These are phyloP conservation scores for Verasper variegatus DNA, from an alignment of 2,113 vertebrate genomes.

Conservation along the genomic window DNA sequence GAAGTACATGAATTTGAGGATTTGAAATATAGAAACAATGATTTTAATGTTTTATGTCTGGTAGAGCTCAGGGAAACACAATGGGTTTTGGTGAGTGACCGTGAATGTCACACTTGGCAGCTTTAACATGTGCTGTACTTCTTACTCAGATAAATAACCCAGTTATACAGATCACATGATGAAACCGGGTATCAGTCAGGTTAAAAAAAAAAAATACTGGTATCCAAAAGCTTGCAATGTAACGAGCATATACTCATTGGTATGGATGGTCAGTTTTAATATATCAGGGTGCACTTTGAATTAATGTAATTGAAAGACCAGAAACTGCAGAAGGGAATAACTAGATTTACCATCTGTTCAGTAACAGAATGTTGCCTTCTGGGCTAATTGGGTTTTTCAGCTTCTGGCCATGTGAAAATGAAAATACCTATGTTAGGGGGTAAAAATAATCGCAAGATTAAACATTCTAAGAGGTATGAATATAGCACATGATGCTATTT, in stretches of 20 bases:
- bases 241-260: neutral
- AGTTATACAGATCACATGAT: neutral
- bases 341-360: neutral
- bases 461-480: slow-evolving; percentile 6
- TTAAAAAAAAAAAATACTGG: too few species aligned
- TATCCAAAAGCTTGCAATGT: too few species aligned
- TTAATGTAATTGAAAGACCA: neutral
- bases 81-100: too few species aligned
- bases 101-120: too few species aligned
- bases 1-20: neutral
- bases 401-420: neutral
- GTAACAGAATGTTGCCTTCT: neutral
- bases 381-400: neutral
- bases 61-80: too few species aligned
- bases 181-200: too few species aligned
- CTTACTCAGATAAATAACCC: too few species aligned
- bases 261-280: neutral
- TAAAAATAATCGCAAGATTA: neutral
- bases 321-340: neutral
- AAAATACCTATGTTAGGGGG: neutral
- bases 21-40: neutral
- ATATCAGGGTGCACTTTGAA: neutral
- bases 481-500: slow-evolving; percentile 40
- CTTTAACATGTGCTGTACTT: too few species aligned
- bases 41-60: neutral